A percentile compares a stretch with the other conserved stretches of the same genome.
Evolutionary conservation across 2,113 vertebrate species (phyloP).

Genomic region (Odobenus rosmarus): DNA sequence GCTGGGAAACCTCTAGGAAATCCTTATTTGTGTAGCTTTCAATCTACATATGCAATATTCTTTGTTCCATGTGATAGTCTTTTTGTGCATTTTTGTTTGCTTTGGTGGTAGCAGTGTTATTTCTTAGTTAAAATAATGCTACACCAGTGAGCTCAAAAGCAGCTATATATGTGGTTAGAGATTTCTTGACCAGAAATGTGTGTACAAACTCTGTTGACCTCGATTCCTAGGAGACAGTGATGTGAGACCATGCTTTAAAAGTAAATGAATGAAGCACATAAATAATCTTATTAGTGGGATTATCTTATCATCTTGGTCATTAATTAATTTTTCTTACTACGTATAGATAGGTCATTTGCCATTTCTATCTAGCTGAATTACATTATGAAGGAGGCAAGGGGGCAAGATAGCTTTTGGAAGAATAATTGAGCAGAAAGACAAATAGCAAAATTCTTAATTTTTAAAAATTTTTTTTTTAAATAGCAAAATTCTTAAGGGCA

Average conservation of each 20-base stretch:
- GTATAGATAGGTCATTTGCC: neutral
- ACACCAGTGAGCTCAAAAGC: neutral
- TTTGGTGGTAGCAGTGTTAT: neutral
- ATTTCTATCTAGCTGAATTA: neutral
- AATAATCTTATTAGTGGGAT: neutral
- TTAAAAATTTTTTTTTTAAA: neutral
- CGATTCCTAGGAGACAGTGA: slow-evolving; percentile 44
- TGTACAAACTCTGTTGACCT: neutral
- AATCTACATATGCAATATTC: neutral
- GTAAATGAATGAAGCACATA: neutral
- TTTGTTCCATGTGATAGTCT: neutral
- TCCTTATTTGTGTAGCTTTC: neutral
- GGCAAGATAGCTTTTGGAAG: neutral
- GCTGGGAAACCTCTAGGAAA: neutral
- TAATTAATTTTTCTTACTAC: neutral
- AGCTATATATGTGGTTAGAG: slow-evolving; percentile 6
- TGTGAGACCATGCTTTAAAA: slow-evolving; percentile 34
- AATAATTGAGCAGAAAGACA: neutral
- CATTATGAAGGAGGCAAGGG: neutral
- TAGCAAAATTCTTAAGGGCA: neutral
- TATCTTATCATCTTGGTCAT: slow-evolving; percentile 1
- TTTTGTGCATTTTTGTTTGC: neutral
- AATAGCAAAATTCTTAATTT: neutral
- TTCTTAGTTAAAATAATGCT: slow-evolving; percentile 30
- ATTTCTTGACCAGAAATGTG: slow-evolving; percentile 12